These are phyloP conservation scores for Homarus gammarus DNA, from an alignment of 2,888 invertebrate species.

Conservation along the genomic window DNA sequence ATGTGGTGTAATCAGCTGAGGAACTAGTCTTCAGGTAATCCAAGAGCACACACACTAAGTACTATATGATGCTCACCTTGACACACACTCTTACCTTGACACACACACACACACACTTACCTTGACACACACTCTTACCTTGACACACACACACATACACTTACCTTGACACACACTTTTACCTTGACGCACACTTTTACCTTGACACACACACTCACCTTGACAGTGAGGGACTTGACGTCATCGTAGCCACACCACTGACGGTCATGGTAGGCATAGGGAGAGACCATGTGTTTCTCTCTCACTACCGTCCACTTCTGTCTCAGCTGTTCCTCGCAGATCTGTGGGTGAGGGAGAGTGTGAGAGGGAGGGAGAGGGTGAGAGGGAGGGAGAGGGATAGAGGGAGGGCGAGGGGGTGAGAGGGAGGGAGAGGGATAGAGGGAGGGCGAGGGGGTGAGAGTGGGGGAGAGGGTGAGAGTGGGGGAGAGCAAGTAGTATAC, in stretches of 20 bases:
- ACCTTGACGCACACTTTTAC: no score
- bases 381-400: neutral
- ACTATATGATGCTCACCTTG: no score
- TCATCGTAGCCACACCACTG: conserved; percentile 69
- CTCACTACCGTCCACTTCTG: conserved; percentile 54
- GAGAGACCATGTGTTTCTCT: conserved; percentile 56
- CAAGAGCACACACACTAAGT: no score
- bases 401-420: neutral
- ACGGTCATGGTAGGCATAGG: conserved; percentile 51
- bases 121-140: no score
- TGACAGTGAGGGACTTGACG: conserved; percentile 27
- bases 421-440: neutral
- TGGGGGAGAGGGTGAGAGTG: no score
- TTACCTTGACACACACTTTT: no score
- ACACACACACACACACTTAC: no score
- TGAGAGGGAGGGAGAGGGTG: neutral
- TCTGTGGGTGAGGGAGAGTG: conserved; percentile 15
- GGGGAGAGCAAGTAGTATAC: no score
- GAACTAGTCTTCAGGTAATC: no score
- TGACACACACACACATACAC: no score
- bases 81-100: neutral
- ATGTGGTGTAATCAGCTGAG: no score
- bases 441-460: neutral
- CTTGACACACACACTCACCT: conserved; percentile 55
- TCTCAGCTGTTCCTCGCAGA: conserved; percentile 40